phyloP scores from a whole-genome alignment of 2,888 invertebrate species.

The Metacarcinus magister region DNA sequence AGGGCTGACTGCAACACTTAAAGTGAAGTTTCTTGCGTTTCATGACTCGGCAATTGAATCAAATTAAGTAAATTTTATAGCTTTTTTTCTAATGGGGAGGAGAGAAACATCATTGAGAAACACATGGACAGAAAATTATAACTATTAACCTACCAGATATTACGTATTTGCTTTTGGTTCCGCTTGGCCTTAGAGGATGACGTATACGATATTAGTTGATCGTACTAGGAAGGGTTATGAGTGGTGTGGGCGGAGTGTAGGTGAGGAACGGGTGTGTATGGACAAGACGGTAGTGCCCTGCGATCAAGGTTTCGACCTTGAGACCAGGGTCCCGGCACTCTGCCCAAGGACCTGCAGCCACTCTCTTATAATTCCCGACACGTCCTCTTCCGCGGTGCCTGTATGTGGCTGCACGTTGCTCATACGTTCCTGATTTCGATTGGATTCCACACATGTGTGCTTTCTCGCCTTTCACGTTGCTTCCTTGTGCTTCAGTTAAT shows the following conservation, averaged over 20 bases:
- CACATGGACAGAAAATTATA: background rate
- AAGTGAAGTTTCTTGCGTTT: background rate
- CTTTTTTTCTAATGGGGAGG: background rate
- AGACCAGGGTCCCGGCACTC: background rate
- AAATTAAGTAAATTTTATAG: background rate
- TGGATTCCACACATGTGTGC: background rate
- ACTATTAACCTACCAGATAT: background rate
- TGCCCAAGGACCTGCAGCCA: conserved; percentile 31
- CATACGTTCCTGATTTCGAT: background rate
- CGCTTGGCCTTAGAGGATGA: background rate
- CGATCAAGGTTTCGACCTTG: background rate
- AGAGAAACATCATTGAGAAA: background rate
- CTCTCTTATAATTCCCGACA: background rate
- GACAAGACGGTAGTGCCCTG: background rate
- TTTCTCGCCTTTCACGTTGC: background rate
- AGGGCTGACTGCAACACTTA: background rate
- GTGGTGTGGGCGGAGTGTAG: background rate
- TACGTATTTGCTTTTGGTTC: background rate
- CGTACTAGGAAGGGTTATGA: background rate
- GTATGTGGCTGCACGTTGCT: conserved; percentile 8
- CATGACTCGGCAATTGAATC: background rate
- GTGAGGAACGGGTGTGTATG: background rate
- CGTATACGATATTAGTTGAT: background rate
- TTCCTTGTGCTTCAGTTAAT: background rate
- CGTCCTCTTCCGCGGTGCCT: background rate